These are phyloP conservation scores for Plemyria rubiginata DNA, from an alignment of 2,888 invertebrate species.

Conservation along the genomic window DNA sequence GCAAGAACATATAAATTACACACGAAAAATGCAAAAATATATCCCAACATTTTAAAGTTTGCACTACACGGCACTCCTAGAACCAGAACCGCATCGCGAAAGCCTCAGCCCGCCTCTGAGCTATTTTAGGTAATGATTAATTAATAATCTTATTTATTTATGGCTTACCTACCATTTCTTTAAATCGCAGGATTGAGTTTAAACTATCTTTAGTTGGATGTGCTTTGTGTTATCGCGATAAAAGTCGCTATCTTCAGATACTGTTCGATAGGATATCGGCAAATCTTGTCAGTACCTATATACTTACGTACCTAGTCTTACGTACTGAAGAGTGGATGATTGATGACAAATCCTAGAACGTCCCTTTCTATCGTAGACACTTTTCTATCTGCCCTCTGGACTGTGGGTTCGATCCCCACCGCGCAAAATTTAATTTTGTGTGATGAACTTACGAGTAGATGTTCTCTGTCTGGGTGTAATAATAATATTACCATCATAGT, in stretches of 20 bases:
- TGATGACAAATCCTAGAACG: constrained; percentile 26
- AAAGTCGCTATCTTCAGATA: constrained; percentile 34
- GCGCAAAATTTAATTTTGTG: no score
- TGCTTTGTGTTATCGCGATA: constrained; percentile 38
- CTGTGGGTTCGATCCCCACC: no score
- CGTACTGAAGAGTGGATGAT: constrained; percentile 31
- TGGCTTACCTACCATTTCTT: constrained; percentile 78
- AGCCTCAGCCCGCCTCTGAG: constrained; percentile 25
- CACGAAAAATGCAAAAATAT: constrained; percentile 46
- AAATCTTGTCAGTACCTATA: constrained; percentile 17
- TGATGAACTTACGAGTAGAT: no score
- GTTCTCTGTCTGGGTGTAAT: no score
- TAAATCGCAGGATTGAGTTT: constrained; percentile 55
- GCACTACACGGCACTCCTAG: constrained; percentile 34
- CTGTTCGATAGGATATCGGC: constrained; percentile 32
- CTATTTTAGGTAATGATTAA: constrained; percentile 29
- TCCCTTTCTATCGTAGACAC: constrained; percentile 9
- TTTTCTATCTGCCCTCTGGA: no score
- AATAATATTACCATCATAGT: no score
- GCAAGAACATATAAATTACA: constrained; percentile 54
- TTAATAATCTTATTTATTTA: constrained; percentile 55
- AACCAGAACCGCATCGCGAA: constrained; percentile 27
- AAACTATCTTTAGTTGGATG: constrained; percentile 54
- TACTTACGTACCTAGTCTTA: constrained; percentile 3
- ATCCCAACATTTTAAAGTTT: constrained; percentile 39